Conservation (phyloP, 64 coral and sea anemone species). For the Porites australiensis region DNA sequence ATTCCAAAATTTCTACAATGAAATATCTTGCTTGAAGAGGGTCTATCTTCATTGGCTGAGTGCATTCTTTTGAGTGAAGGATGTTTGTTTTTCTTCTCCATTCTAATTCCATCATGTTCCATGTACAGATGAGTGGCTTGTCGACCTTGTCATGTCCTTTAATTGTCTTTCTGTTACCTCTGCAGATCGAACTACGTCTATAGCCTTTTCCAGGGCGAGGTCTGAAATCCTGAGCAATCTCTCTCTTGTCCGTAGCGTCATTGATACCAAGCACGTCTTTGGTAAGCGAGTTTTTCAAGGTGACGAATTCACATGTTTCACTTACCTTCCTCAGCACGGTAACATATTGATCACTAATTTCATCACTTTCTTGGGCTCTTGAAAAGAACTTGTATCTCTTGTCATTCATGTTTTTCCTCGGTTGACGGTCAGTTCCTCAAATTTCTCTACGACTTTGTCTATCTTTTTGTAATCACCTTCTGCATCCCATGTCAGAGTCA, state of each 20-base stretch:
- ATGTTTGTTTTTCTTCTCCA: too few relatives aligned
- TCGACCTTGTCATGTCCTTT: too few relatives aligned
- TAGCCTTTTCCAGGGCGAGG: conserved; percentile 24
- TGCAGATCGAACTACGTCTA: conserved; percentile 24
- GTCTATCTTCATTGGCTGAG: too few relatives aligned
- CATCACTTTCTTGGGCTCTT: conserved; percentile 53
- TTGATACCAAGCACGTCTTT: conserved; percentile 31
- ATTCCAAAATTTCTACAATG: too few relatives aligned
- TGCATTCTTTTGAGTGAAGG: too few relatives aligned
- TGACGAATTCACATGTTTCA: conserved; percentile 58
- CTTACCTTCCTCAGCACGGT: conserved; percentile 41
- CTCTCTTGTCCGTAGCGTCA: conserved; percentile 19
- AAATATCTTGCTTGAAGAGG: too few relatives aligned
- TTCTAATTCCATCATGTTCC: too few relatives aligned
- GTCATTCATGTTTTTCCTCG: conserved; percentile 45
- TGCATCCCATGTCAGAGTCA: neutral
- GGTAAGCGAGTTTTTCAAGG: conserved; percentile 46
- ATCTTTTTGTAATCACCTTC: conserved; percentile 12
- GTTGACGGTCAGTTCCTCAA: conserved; percentile 16
- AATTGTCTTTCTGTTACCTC: neutral
- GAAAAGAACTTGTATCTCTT: conserved; percentile 54
- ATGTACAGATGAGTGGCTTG: too few relatives aligned
- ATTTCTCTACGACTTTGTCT: conserved; percentile 51
- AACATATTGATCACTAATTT: conserved; percentile 51
- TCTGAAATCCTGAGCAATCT: conserved; percentile 37